phyloP scores from a whole-genome alignment of 2,797 vertebrate genomes.

The Cyclura pinguis region DNA sequence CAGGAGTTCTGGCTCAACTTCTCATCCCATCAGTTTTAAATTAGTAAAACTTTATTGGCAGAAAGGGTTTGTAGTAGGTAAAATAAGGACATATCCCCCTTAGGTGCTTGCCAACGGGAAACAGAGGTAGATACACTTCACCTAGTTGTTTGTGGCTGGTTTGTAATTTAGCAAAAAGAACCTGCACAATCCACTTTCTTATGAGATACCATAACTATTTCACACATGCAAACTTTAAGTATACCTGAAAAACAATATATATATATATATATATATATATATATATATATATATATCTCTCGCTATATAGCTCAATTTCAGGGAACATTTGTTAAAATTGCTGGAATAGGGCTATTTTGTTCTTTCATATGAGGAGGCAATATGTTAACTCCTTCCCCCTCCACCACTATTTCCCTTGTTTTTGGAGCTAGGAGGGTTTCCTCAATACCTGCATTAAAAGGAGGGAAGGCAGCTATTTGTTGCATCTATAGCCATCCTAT shows the following conservation, averaged over 20 bases:
- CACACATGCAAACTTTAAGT: background rate
- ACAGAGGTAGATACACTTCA: background rate
- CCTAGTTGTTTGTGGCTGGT: background rate
- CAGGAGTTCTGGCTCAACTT: slow-evolving; percentile 27
- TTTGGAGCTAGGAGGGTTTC: too few species aligned
- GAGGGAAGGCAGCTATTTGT: too few species aligned
- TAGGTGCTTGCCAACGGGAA: background rate
- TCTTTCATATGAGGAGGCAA: too few species aligned
- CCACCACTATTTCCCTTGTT: too few species aligned
- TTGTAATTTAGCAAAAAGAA: background rate
- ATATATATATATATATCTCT: background rate
- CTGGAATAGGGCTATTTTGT: too few species aligned
- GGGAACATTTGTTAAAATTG: too few species aligned
- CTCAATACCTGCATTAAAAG: too few species aligned
- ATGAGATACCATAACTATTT: background rate
- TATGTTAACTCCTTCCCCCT: too few species aligned
- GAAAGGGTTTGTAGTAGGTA: slow-evolving; percentile 16
- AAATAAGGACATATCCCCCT: slow-evolving; percentile 8
- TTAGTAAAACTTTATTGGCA: slow-evolving; percentile 46
- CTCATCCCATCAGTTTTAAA: slow-evolving; percentile 37
- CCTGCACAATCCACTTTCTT: background rate
- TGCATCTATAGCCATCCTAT: too few species aligned
- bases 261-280: background rate
- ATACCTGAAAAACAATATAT: background rate
- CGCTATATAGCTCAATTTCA: background rate